Base-by-base conservation (phyloP, 2,113 vertebrate species). In the Balaeniceps rex region DNA sequence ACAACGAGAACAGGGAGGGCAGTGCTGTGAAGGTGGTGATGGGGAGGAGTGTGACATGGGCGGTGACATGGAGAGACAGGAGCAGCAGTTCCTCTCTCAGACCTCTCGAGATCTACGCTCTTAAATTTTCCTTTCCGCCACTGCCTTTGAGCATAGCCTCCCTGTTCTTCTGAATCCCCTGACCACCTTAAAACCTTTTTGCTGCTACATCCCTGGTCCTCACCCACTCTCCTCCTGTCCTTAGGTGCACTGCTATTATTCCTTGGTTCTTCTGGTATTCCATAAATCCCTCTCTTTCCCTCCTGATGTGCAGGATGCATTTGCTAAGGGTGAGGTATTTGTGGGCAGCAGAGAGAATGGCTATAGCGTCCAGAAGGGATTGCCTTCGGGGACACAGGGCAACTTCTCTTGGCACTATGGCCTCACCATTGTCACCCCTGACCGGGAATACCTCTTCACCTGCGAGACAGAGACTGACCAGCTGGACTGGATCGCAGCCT, bases 301-400 rank as follows among this genome's bases (percentile, higher is more conserved):
- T 87, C n/a, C 47, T 74, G 44, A 69, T 87, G 12, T 77, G 36
- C 85, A 99, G 99, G 99, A 99, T 9, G 99, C 99, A 4, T 99
- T 99, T 94, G 99, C 99, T 86, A 99, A 99, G 96, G 99, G 99
- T 3, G 99, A 99, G 70, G 99, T 98, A 29, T 99, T 99, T 86
- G 89, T 99, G 89, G 99, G 99, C 52, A 98, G 98, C 97, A 88
- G 72, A 47, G 98, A 99, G 63, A 97, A 98, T 21, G 98, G 98
- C 11, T 99, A 99, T 90, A 97, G 96, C 0, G 97, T 97, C 51
- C 94, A 85, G 19, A 71, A 97, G 13, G 98, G 98, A 42, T 80
- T 99, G 44, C 98, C 99, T 15, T 24, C 94, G 0, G 98, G 98
- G 60, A 98, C 98, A 36, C 97, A 99, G 95, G 97, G 98, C 83